Evolutionary conservation across 2,888 invertebrate species (phyloP).

Genomic region (Koerneria pararmatus): DNA sequence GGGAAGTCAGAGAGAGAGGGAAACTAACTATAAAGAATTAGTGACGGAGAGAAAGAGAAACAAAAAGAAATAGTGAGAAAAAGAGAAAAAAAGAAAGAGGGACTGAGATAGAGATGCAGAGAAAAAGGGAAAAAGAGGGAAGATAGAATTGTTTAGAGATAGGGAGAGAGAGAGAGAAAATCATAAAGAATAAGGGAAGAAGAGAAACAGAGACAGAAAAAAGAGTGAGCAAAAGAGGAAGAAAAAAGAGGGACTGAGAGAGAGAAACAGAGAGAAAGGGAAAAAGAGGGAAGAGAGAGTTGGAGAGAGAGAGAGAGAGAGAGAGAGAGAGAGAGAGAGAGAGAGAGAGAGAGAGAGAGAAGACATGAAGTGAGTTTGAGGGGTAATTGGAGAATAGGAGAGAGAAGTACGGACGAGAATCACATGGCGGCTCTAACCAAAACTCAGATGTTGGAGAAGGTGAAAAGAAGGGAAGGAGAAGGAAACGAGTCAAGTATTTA

Average conservation of each 20-base stretch:
- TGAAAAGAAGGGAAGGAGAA: no score
- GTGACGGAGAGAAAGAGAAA: constrained; percentile 6
- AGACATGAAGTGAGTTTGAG: no score
- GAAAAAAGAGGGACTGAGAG: neutral
- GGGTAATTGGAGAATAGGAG: no score
- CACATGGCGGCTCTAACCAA: no score
- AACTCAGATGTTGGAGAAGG: no score
- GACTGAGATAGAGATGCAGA: neutral
- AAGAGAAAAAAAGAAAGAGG: neutral
- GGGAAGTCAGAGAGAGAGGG: no score
- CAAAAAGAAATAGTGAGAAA: neutral
- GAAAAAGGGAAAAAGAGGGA: neutral
- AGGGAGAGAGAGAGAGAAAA: neutral
- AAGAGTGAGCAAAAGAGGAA: neutral
- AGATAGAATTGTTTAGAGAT: neutral
- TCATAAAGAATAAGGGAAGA: constrained; percentile 3
- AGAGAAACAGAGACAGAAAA: neutral
- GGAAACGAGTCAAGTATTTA: no score
- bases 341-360: constrained; percentile 13
- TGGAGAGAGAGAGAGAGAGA: constrained; percentile 4
- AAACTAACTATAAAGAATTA: no score
- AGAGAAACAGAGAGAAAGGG: neutral
- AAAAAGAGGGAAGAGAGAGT: neutral
- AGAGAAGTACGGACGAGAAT: no score
- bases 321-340: constrained; percentile 10